Conservation (phyloP, 2,113 vertebrate genomes). For the Ctenomys sociabilis region DNA sequence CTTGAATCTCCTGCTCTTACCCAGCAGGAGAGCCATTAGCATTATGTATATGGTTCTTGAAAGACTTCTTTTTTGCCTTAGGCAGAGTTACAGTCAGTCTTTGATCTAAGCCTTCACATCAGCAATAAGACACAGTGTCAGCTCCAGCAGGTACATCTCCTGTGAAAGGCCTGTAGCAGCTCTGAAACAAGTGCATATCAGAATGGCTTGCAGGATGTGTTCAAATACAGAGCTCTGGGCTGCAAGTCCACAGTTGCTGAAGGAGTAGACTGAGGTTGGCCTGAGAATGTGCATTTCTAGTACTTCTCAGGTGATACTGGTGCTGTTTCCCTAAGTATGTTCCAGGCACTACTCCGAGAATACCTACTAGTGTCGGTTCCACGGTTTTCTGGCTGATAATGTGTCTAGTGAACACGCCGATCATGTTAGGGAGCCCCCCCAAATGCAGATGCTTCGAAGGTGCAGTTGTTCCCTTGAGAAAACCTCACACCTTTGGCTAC, state of each 20-base stretch:
- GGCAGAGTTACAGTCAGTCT: background rate
- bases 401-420: background rate
- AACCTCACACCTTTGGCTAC: background rate
- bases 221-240: background rate
- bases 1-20: conserved; percentile 17
- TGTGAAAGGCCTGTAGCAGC: background rate
- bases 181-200: background rate
- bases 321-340: background rate
- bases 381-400: background rate
- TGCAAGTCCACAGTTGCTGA: background rate
- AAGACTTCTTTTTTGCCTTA: conserved; percentile 45
- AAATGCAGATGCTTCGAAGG: background rate
- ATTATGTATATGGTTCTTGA: conserved; percentile 6
- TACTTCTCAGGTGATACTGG: background rate
- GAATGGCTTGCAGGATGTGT: background rate
- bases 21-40: background rate
- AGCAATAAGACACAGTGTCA: background rate
- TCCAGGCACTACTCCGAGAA: background rate
- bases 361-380: background rate
- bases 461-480: background rate
- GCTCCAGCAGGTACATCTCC: background rate
- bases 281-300: conserved; percentile 7
- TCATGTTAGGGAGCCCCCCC: background rate
- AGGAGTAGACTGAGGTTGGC: background rate
- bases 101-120: conserved; percentile 49